phyloP scores from a whole-genome alignment of 2,888 invertebrate genomes.

The Leptinotarsa haldemani region DNA sequence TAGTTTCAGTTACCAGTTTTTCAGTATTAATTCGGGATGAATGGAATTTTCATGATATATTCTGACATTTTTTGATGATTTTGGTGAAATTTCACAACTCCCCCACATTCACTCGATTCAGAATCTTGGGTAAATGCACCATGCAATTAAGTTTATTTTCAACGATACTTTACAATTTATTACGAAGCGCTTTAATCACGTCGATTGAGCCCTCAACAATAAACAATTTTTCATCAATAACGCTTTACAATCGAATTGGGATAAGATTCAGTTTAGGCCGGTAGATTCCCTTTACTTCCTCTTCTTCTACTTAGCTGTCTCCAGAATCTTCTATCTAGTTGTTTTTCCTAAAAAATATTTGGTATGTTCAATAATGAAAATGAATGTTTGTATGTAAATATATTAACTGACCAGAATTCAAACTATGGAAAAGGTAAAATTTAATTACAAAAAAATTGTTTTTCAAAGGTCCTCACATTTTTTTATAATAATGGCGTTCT shows the following conservation, averaged over 20 bases:
- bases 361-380: not conserved
- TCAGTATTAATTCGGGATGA: too few species aligned
- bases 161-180: not conserved
- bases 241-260: conserved; percentile 4
- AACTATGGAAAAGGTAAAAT: too few species aligned
- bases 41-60: too few species aligned
- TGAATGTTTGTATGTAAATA: conserved; percentile 1
- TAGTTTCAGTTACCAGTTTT: too few species aligned
- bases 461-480: too few species aligned
- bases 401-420: not conserved
- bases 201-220: conserved; percentile 13
- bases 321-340: conserved; percentile 83
- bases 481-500: too few species aligned
- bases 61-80: too few species aligned
- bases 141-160: conserved; percentile 9
- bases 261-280: conserved; percentile 50
- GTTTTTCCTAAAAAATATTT: conserved; percentile 74
- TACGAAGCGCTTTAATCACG: conserved; percentile 12
- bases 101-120: not conserved
- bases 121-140: conserved; percentile 8
- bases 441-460: too few species aligned
- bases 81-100: not conserved
- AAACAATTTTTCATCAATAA: conserved; percentile 3
- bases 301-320: conserved; percentile 82
- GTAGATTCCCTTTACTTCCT: conserved; percentile 55